A percentile compares a stretch with the other conserved stretches of the same genome.
Conservation (phyloP, 2,888 invertebrate species). For the Caenorhabditis imperialis region DNA sequence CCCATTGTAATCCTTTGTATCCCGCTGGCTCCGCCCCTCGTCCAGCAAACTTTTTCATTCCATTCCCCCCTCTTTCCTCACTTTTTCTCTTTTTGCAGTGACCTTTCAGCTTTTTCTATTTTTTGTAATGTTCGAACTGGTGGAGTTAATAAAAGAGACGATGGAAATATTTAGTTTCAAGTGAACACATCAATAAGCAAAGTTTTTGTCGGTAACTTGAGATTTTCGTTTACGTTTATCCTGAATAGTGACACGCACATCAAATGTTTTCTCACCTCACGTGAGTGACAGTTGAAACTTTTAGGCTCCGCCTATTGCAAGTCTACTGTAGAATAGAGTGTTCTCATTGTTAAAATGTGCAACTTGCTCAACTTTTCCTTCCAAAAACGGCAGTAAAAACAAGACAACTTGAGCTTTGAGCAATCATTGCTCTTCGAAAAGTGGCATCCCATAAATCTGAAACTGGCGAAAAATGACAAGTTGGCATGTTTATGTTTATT, state of each 20-base stretch:
- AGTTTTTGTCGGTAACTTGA: conserved; percentile 29
- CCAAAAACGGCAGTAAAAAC: too few species aligned
- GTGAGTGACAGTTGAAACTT: too few species aligned
- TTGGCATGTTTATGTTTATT: conserved; percentile 4
- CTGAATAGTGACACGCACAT: background rate
- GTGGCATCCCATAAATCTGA: background rate
- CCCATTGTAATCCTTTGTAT: conserved; percentile 54
- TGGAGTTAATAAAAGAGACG: background rate
- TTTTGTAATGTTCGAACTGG: background rate
- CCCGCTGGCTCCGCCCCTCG: conserved; percentile 8
- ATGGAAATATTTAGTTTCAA: conserved; percentile 8
- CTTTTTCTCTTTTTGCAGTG: background rate
- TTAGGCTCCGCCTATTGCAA: background rate
- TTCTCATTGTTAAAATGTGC: too few species aligned
- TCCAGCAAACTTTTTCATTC: conserved; percentile 29
- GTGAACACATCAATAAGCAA: conserved; percentile 30
- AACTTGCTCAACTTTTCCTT: too few species aligned
- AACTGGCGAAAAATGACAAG: background rate
- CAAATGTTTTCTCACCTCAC: conserved; percentile 7
- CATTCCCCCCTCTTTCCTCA: conserved; percentile 3
- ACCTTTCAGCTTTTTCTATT: conserved; percentile 9
- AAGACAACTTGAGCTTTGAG: too few species aligned
- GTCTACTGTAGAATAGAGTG: background rate
- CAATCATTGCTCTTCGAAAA: too few species aligned
- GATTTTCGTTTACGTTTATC: conserved; percentile 20